Base-by-base conservation (phyloP, 2,797 vertebrate species). In the Oophaga sylvatica region DNA sequence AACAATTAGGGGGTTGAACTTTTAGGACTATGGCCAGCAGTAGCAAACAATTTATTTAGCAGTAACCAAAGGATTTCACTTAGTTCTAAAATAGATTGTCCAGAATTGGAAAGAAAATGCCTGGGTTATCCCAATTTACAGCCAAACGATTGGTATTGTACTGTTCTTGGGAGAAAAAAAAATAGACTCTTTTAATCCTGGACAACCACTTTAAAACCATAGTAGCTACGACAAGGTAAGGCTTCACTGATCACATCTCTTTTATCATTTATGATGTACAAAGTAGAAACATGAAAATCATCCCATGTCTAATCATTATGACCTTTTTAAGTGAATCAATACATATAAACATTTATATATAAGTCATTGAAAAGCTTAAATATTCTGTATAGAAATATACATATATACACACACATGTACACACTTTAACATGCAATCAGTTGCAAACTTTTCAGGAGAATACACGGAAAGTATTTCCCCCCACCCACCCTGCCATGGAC, bases 331-430 rank as follows among this genome's bases (percentile, higher is more conserved):
- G 13, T 83, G 35, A 57, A 53, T 12, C 31, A 59, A 60, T 70
- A 17, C 15, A 56, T 56, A 5, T 19, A n/a, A 16, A 65, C 62
- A 81, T 48, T 82, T 70, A 73, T 60, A 84, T 75, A 75, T 17
- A 75, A 10, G 59, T 57, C 20, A 73, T 56, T 45, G 20, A 73
- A 84, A 60, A 84, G 68, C 15, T 60, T 75, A 75, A 75, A 84
- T 75, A 75, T 22, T 45, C 26, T 63, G 22, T 78, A 78, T 78
- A 78, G 35, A 78, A 63, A 85, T 65, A 85, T 85, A 85, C 73
- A 85, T 77, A 85, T 31, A 85, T 53, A 85, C 83, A 65, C 73
- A 85, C 73, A 78, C 20, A 85, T 26, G 65, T 56, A 77, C 70
- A 83, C 35, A 82, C 41, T 67, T 63, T 63, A 41, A 80, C 79